A percentile compares a stretch with the other conserved stretches of the same genome.
Conservation (phyloP, 2,113 vertebrate species). For the Trematomus loennbergii region DNA sequence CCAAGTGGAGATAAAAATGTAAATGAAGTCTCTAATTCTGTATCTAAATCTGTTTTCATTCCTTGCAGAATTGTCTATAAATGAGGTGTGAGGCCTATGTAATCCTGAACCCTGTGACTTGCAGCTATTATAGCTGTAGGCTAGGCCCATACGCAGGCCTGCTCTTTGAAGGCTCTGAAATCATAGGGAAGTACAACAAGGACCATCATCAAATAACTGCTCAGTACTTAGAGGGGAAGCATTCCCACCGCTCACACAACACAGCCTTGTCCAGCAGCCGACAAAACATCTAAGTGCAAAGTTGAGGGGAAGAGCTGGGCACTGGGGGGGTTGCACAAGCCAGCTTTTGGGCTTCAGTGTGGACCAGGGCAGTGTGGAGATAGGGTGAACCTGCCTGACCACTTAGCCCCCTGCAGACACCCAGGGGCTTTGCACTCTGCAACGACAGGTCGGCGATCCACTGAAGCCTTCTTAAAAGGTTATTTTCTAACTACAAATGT, state of each 20-base stretch:
- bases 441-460: constrained; percentile 18
- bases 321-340: constrained; percentile 45
- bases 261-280: constrained; percentile 66
- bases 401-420: constrained; percentile 41
- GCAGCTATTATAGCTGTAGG: constrained; percentile 64
- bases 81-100: constrained; percentile 57
- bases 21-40: background rate
- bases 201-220: constrained; percentile 84
- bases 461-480: background rate
- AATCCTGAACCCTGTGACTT: constrained; percentile 66
- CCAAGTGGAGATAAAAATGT: background rate
- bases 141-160: constrained; percentile 63
- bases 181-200: constrained; percentile 86
- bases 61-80: background rate
- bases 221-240: constrained; percentile 81
- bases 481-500: background rate
- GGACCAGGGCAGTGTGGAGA: constrained; percentile 84
- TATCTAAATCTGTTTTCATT: background rate
- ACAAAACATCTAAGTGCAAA: constrained; percentile 74
- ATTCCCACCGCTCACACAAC: constrained; percentile 78
- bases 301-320: constrained; percentile 57
- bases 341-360: constrained; percentile 80
- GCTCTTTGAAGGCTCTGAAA: constrained; percentile 85
- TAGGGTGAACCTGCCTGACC: constrained; percentile 76
- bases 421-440: constrained; percentile 23